Evolutionary conservation across 2,113 vertebrate species (phyloP).

Genomic region (Callorhinus ursinus): DNA sequence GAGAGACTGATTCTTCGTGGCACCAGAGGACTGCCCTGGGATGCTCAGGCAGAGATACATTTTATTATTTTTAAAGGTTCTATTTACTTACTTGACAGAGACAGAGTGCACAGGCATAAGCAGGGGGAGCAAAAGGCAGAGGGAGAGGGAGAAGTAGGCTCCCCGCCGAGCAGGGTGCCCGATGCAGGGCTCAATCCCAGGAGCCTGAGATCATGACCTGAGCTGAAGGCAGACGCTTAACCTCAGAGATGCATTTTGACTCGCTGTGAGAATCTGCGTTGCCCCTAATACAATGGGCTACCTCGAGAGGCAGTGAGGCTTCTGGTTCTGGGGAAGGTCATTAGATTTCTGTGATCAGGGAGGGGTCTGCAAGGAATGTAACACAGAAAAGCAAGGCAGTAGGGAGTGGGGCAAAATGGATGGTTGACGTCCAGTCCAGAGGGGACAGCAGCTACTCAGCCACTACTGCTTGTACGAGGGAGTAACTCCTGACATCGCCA

Average conservation of each 20-base stretch:
- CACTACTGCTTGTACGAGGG: background rate
- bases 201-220: too few species aligned
- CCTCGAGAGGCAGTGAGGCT: background rate
- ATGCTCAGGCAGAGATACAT: background rate
- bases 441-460: too few species aligned
- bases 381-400: background rate
- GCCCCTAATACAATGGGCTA: background rate
- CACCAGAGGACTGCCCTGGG: background rate
- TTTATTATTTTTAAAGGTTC: too few species aligned
- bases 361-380: background rate
- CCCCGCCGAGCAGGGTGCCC: too few species aligned
- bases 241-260: too few species aligned
- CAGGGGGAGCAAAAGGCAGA: too few species aligned
- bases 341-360: background rate
- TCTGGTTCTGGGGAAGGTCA: background rate
- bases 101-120: too few species aligned
- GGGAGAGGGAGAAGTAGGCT: too few species aligned
- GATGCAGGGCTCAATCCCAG: too few species aligned
- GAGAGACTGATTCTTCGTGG: background rate
- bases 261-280: background rate
- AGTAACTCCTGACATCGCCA: background rate
- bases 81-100: too few species aligned
- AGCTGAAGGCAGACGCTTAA: too few species aligned
- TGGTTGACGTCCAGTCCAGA: background rate
- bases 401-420: background rate